Percentiles rank a stretch among this genome's conserved stretches.
These are phyloP conservation scores for Misgurnus anguillicaudatus DNA, from an alignment of 2,113 vertebrate genomes.

Conservation along the genomic window DNA sequence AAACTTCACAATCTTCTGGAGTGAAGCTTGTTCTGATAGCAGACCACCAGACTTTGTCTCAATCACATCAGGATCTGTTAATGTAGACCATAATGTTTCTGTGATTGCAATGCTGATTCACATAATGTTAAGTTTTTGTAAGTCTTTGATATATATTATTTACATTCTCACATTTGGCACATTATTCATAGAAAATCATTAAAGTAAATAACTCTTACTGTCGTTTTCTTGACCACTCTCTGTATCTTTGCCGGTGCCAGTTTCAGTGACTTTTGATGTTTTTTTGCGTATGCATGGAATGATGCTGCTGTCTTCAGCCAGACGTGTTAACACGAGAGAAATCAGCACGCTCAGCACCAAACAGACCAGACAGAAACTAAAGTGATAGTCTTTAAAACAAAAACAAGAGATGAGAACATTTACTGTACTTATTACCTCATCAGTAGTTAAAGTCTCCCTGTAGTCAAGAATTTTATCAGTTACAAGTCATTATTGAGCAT, in stretches of 20 bases:
- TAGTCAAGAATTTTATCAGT: too few relatives aligned
- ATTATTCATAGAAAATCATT: too few relatives aligned
- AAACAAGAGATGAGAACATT: neutral
- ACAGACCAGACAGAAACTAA: slow-evolving; percentile 65
- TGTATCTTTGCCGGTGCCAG: neutral
- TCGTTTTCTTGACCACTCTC: neutral
- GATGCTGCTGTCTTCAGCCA: slow-evolving; percentile 56
- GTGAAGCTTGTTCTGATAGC: neutral
- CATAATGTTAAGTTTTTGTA: too few relatives aligned
- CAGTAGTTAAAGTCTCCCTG: neutral
- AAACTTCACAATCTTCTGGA: slow-evolving; percentile 59
- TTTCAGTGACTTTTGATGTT: neutral
- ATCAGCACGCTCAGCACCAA: slow-evolving; percentile 71
- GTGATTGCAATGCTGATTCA: too few relatives aligned
- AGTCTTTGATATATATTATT: too few relatives aligned
- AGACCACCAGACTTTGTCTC: slow-evolving; percentile 32
- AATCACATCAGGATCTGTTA: neutral
- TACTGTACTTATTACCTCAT: too few relatives aligned
- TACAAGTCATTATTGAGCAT: too few relatives aligned
- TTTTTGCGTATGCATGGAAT: slow-evolving; percentile 10
- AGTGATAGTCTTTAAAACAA: slow-evolving; percentile 66
- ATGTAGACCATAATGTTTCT: neutral
- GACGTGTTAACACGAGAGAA: slow-evolving; percentile 64
- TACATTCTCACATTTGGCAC: too few relatives aligned
- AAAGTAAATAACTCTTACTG: too few relatives aligned